A percentile compares a stretch with the other conserved stretches of the same genome.
phyloP scores from a whole-genome alignment of 2,888 invertebrate genomes.

The Rugalucina vietnamica region DNA sequence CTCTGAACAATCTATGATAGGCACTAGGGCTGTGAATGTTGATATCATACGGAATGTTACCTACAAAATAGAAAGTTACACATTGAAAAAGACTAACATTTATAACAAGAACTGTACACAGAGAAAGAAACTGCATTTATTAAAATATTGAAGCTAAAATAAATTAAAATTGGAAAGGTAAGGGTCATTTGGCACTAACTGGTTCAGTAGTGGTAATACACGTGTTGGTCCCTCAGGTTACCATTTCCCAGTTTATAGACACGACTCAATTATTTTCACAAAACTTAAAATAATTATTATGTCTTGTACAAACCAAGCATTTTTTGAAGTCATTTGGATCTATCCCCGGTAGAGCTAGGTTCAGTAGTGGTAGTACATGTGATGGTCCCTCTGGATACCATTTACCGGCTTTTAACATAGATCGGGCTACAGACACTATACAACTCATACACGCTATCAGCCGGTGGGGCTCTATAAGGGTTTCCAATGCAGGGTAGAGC shows the following conservation, averaged over 20 bases:
- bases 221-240: conserved; percentile 89
- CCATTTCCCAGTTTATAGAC: conserved; percentile 83
- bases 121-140: no score
- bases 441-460: conserved; percentile 84
- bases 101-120: no score
- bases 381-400: conserved; percentile 88
- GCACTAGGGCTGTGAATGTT: conserved; percentile 88
- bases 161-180: no score
- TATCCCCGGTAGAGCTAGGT: conserved; percentile 93
- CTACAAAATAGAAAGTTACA: conserved; percentile 72
- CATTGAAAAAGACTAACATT: no score
- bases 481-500: conserved; percentile 91
- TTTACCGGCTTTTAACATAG: conserved; percentile 85
- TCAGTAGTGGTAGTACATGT: conserved; percentile 92
- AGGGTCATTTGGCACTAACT: no score
- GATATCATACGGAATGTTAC: conserved; percentile 92
- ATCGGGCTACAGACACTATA: conserved; percentile 83
- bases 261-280: conserved; percentile 84
- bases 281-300: no score
- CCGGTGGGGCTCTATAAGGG: conserved; percentile 94
- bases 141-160: no score
- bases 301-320: conserved; percentile 83
- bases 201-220: conserved; percentile 91
- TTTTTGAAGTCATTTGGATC: conserved; percentile 93
- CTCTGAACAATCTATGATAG: conserved; percentile 93